These are phyloP conservation scores for Pammene fasciana DNA, from an alignment of 2,888 invertebrate species.

Conservation along the genomic window DNA sequence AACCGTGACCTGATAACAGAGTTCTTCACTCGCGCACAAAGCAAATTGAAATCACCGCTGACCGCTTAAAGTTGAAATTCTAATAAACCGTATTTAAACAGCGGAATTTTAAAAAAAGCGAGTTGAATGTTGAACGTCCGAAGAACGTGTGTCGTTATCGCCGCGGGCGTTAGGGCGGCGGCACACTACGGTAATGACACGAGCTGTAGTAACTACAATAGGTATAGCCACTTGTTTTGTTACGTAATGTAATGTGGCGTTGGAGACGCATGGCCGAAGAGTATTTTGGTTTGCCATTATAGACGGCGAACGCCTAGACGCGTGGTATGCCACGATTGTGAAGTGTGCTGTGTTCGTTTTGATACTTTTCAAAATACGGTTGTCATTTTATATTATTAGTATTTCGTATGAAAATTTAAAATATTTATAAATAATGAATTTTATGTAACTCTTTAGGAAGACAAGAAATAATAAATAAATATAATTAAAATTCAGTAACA, in stretches of 20 bases:
- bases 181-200: slow-evolving; percentile 26
- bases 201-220: slow-evolving; percentile 29
- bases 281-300: slow-evolving; percentile 34
- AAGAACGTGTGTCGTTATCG: slow-evolving; percentile 70
- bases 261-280: slow-evolving; percentile 20
- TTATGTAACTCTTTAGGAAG: no score
- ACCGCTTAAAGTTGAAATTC: slow-evolving; percentile 19
- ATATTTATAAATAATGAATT: no score
- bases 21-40: slow-evolving; percentile 7
- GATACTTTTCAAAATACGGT: slow-evolving; percentile 13
- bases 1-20: slow-evolving; percentile 16
- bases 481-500: no score
- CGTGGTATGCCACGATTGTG: background rate
- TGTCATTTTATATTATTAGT: no score
- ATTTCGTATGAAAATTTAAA: no score
- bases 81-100: slow-evolving; percentile 14
- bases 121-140: slow-evolving; percentile 46
- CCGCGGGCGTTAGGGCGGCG: slow-evolving; percentile 60
- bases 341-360: slow-evolving; percentile 6
- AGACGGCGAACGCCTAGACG: slow-evolving; percentile 9
- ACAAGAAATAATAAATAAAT: no score
- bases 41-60: background rate
- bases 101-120: slow-evolving; percentile 41
- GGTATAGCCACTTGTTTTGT: slow-evolving; percentile 22
- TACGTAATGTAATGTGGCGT: slow-evolving; percentile 14